Conservation (phyloP, 2,797 vertebrate species). For the Microchirus variegatus region DNA sequence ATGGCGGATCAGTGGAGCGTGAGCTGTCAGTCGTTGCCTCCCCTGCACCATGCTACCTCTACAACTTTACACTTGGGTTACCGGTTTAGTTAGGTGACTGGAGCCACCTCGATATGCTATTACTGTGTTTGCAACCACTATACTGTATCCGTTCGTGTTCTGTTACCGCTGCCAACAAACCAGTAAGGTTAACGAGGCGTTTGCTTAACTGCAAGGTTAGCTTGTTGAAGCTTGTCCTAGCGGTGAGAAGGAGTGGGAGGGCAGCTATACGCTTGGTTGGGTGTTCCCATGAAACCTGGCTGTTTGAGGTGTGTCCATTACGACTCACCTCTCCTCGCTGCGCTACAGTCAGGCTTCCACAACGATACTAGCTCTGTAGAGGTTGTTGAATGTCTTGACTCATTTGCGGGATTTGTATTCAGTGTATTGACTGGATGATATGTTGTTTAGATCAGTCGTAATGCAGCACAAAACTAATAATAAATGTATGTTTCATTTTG, state of each 20-base stretch:
- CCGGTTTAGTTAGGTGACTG: neutral
- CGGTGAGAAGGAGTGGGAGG: slow-evolving; percentile 37
- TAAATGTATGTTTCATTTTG: neutral
- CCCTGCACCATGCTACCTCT: slow-evolving; percentile 58
- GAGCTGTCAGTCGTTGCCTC: slow-evolving; percentile 75
- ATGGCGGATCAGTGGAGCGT: slow-evolving; percentile 83
- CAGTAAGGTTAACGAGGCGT: neutral
- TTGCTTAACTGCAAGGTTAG: slow-evolving; percentile 11
- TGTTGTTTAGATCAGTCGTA: slow-evolving; percentile 41
- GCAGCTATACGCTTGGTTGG: slow-evolving; percentile 64
- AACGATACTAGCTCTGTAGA: slow-evolving; percentile 47
- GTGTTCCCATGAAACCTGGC: slow-evolving; percentile 50
- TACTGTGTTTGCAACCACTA: neutral
- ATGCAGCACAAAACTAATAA: slow-evolving; percentile 27
- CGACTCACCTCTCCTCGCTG: slow-evolving; percentile 20
- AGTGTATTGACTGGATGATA: slow-evolving; percentile 57
- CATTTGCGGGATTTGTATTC: slow-evolving; percentile 64
- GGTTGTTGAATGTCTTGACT: slow-evolving; percentile 71
- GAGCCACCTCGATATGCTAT: neutral
- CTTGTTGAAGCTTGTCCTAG: slow-evolving; percentile 9
- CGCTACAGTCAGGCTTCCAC: slow-evolving; percentile 47
- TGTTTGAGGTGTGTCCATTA: slow-evolving; percentile 50
- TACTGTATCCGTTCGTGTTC: neutral
- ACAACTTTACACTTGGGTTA: slow-evolving; percentile 17
- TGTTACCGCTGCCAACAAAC: accelerated